Percentiles rank a stretch among this genome's conserved stretches.
phyloP scores from a whole-genome alignment of 1,140 invertebrate species.

The Manduca sexta region DNA sequence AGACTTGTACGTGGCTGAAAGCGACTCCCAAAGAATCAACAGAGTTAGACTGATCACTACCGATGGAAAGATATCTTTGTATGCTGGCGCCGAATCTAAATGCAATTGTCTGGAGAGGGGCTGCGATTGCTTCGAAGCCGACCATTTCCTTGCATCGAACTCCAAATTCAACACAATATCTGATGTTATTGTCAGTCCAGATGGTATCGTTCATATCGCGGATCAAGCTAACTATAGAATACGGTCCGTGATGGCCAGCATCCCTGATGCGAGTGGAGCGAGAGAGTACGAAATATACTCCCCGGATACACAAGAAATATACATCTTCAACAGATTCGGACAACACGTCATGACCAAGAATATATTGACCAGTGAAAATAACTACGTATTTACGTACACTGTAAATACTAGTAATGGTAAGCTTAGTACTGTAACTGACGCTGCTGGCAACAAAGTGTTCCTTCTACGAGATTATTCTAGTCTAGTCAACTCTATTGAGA shows the following conservation, averaged over 20 bases:
- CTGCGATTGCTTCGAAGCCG: constrained; percentile 93
- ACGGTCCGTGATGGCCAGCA: constrained; percentile 92
- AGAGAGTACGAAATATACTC: constrained; percentile 96
- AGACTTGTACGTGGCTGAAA: constrained; percentile 95
- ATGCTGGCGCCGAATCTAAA: constrained; percentile 95
- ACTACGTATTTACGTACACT: constrained; percentile 95
- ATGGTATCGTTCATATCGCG: constrained; percentile 94
- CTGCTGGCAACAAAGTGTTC: constrained; percentile 94
- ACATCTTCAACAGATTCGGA: constrained; percentile 96
- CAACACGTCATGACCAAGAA: constrained; percentile 95
- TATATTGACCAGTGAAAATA: constrained; percentile 92
- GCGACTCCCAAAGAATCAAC: constrained; percentile 96
- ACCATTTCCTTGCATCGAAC: constrained; percentile 92
- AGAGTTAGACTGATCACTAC: constrained; percentile 91
- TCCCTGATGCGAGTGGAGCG: constrained; percentile 87
- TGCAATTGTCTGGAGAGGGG: constrained; percentile 94
- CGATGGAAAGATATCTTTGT: constrained; percentile 92
- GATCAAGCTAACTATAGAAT: constrained; percentile 95
- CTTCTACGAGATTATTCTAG: constrained; percentile 90
- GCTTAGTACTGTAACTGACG: constrained; percentile 92
- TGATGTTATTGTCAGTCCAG: constrained; percentile 93
- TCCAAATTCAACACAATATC: constrained; percentile 97
- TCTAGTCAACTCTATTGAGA: constrained; percentile 94
- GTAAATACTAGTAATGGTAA: constrained; percentile 97
- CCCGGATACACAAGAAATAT: constrained; percentile 95